Evolutionary conservation across 2,113 vertebrate species (phyloP).

Genomic region (Prochilodus magdalenae): DNA sequence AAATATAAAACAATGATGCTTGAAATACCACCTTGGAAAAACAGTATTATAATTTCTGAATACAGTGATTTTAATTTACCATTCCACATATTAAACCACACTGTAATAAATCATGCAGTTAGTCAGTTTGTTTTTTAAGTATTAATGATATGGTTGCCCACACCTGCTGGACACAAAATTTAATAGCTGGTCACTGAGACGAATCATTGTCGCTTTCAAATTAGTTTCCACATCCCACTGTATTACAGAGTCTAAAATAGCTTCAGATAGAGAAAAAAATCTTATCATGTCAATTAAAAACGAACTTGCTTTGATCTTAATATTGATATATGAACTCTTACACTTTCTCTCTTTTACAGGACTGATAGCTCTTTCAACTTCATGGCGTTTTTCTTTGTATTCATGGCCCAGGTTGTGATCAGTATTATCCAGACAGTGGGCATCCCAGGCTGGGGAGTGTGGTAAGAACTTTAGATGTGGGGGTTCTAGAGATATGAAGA

Average conservation of each 20-base stretch:
- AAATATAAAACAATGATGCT: too few species aligned
- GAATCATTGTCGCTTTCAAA: neutral
- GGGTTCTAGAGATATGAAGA: neutral
- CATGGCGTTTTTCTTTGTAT: slow-evolving; percentile 99
- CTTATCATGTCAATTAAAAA: neutral
- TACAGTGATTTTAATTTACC: too few species aligned
- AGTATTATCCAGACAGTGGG: slow-evolving; percentile 96
- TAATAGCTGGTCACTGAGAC: neutral
- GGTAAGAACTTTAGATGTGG: slow-evolving; percentile 80
- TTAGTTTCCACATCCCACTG: neutral
- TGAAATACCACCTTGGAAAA: too few species aligned
- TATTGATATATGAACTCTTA: too few species aligned
- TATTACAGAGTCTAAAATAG: neutral
- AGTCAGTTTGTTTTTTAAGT: too few species aligned
- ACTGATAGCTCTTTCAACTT: slow-evolving; percentile 99
- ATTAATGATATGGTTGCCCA: too few species aligned
- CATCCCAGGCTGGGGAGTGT: slow-evolving; percentile 98
- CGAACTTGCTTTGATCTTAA: too few species aligned
- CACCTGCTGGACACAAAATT: neutral
- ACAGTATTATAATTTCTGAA: too few species aligned
- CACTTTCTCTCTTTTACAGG: slow-evolving; percentile 70
- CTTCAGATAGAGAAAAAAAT: neutral
- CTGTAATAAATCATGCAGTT: too few species aligned
- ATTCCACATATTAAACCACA: too few species aligned
- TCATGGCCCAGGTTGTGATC: slow-evolving; percentile 97